These are phyloP conservation scores for Glareola pratincola DNA, from an alignment of 2,113 vertebrate genomes.

Conservation along the genomic window DNA sequence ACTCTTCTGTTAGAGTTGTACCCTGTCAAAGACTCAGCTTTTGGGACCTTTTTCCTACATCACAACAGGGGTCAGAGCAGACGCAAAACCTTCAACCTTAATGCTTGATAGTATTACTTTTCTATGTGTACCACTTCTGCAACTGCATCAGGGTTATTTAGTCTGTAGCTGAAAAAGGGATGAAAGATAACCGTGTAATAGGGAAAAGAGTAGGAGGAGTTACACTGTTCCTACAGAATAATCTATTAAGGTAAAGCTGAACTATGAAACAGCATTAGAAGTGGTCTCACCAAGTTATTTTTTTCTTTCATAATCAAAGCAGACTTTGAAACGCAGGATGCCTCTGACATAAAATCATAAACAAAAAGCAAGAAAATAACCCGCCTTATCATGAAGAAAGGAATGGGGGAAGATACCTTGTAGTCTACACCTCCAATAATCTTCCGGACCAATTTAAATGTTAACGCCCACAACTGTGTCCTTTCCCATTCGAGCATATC, in stretches of 20 bases:
- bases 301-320: neutral
- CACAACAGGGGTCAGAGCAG: neutral
- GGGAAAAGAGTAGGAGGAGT: neutral
- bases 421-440: slow-evolving; percentile 99
- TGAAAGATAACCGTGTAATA: neutral
- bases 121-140: neutral
- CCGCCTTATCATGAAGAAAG: neutral
- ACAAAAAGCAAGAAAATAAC: neutral
- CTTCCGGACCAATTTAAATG: slow-evolving; percentile 92
- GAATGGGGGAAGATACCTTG: slow-evolving; percentile 79
- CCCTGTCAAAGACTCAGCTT: neutral
- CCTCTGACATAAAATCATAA: neutral
- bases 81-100: neutral
- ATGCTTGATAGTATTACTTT: neutral
- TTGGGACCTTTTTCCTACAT: neutral
- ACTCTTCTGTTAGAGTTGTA: neutral
- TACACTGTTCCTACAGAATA: neutral
- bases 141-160: neutral
- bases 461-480: slow-evolving; percentile 94
- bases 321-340: neutral
- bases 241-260: neutral
- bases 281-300: neutral
- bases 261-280: neutral
- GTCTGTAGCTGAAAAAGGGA: neutral
- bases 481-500: slow-evolving; percentile 96